These are phyloP conservation scores for Chaetophractus vellerosus DNA, from an alignment of 2,797 vertebrate species.

Conservation along the genomic window DNA sequence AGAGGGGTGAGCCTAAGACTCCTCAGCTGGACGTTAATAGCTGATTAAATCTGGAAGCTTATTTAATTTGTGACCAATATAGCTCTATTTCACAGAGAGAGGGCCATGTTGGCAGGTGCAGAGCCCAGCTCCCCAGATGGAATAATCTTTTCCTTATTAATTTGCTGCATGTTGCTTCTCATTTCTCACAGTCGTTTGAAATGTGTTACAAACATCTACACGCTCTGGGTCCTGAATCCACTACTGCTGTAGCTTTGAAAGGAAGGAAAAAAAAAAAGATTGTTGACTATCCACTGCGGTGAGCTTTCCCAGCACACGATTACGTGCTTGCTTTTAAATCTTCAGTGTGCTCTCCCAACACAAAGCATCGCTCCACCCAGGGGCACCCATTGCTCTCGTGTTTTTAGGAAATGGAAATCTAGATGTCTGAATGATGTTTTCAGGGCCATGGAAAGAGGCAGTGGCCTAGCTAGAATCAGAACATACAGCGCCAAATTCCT, in stretches of 20 bases:
- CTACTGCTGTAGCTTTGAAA: constrained; percentile 50
- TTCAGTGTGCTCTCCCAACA: background rate
- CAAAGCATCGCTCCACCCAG: background rate
- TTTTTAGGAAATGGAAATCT: constrained; percentile 43
- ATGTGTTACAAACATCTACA: constrained; percentile 58
- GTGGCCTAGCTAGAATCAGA: background rate
- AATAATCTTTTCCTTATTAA: constrained; percentile 78
- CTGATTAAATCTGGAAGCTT: constrained; percentile 64
- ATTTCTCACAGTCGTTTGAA: constrained; percentile 51
- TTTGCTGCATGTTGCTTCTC: constrained; percentile 61
- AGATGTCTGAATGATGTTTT: background rate
- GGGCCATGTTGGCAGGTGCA: constrained; percentile 55
- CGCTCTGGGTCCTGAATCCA: constrained; percentile 44
- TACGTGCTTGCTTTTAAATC: background rate
- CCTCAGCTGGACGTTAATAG: constrained; percentile 35
- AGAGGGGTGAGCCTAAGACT: background rate
- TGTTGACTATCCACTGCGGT: background rate
- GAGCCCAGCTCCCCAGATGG: constrained; percentile 68
- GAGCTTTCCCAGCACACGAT: constrained; percentile 14
- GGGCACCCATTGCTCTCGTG: background rate
- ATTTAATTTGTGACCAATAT: constrained; percentile 68
- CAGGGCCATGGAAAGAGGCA: background rate
- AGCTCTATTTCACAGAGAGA: constrained; percentile 50
- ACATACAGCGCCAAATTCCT: background rate
- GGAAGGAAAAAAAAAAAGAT: background rate